Evolutionary conservation across 1,140 invertebrate genomes (phyloP).

Genomic region (Microplitis demolitor): DNA sequence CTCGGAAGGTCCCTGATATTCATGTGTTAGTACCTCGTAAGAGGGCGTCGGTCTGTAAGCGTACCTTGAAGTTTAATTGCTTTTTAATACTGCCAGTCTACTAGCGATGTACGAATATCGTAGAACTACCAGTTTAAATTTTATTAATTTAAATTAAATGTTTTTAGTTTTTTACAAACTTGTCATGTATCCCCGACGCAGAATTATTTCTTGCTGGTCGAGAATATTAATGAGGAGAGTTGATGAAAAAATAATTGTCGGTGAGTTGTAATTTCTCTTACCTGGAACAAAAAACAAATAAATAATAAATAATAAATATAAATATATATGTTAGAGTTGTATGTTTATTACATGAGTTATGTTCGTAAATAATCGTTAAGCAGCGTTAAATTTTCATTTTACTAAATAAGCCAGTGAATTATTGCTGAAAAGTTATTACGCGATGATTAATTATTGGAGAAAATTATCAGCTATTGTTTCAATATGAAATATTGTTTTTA

Average conservation of each 20-base stretch:
- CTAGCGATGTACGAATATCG: neutral
- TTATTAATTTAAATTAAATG: neutral
- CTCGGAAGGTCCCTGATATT: neutral
- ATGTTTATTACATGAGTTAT: neutral
- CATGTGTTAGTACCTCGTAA: neutral
- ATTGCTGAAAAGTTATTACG: neutral
- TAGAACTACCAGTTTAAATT: neutral
- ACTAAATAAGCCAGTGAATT: neutral
- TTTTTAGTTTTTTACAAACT: neutral
- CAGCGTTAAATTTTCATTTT: constrained; percentile 14
- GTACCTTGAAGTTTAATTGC: constrained; percentile 13
- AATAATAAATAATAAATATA: neutral
- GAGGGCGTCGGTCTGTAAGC: neutral
- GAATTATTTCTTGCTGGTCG: neutral
- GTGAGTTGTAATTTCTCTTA: constrained; percentile 29
- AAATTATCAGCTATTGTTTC: neutral
- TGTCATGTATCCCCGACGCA: too few relatives aligned
- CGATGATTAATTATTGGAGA: neutral
- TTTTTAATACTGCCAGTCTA: constrained; percentile 18
- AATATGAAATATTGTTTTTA: too few relatives aligned
- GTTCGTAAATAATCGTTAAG: constrained; percentile 26
- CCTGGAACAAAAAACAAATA: constrained; percentile 36
- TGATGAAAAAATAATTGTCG: neutral
- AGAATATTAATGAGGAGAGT: neutral
- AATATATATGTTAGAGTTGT: neutral